Percentiles rank a stretch among this genome's conserved stretches.
Conservation (phyloP, 2,113 vertebrate genomes). For the Poecile atricapillus region DNA sequence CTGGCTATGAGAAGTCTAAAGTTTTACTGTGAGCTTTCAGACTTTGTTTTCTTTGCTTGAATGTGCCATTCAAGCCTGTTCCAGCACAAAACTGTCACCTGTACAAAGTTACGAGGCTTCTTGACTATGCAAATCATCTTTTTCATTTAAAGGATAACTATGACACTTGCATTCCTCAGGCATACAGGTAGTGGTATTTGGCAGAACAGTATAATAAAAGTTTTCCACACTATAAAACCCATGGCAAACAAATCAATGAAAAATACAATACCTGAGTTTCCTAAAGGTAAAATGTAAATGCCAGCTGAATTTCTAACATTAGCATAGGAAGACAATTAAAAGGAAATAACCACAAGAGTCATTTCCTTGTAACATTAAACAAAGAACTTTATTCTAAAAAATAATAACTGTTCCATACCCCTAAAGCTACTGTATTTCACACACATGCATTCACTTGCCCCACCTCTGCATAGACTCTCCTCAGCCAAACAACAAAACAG, state of each 20-base stretch:
- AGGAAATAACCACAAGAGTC: neutral
- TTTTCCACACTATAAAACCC: neutral
- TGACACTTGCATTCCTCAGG: neutral
- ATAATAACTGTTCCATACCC: neutral
- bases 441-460: rapidly evolving
- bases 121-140: neutral
- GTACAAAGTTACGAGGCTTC: neutral
- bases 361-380: neutral
- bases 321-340: neutral
- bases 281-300: neutral
- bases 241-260: neutral
- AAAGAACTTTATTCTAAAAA: neutral
- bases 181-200: neutral
- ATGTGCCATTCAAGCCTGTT: neutral
- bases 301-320: neutral
- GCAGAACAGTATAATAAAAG: neutral
- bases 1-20: neutral
- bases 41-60: neutral
- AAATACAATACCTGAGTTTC: neutral
- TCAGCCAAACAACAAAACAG: neutral
- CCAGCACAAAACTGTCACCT: neutral
- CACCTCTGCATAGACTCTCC: neutral
- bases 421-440: neutral
- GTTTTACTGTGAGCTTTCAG: neutral
- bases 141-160: neutral